Evolutionary conservation across 30 jellyfish, hydroid and myxozoan genomes (phyloP), one percentile per base, ranked within the genome.

Genomic region (Hydractinia symbiolongicarpus): DNA sequence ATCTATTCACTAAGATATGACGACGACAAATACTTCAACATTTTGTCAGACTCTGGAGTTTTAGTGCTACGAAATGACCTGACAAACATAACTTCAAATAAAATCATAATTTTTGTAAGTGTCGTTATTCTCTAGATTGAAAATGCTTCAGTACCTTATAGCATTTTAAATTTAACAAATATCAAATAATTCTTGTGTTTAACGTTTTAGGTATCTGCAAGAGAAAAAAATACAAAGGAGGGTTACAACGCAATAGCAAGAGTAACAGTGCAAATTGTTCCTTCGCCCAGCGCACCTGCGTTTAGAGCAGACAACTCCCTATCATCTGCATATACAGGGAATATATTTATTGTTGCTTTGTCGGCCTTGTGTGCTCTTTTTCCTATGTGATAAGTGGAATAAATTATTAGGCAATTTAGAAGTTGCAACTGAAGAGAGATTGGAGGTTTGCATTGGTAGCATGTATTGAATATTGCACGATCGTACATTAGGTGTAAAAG

Each of bases 11-110:
- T 21, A 10, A 61, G 30, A n/a, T 44, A 64, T 40, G 84, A 76
- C 8, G 76, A 76, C 7, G 30, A 50, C 81, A 54, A 76, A 50
- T 66, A 55, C 17, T 77, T 77, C 60, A 79, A 77, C 9, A 61
- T 77, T 58, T 55, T 57, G 21, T 55, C 85, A 55, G 82, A 77
- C 5, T 21, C 78, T 17, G 85, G 85, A 77, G 60, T 57, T 16
- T 61, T 77, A 51, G 58, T 77, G 50, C 53, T 55, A 49, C 56
- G 60, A n/a, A 30, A 60, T 9, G 54, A 77, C 15, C 15, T 77
- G 81, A 40, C 15, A 61, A 55, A 60, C 54, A 13, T 30, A 21
- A 30, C 10, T 7, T 55, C 17, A 55, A 55, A 77, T 61, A 16
- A 9, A 6, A 54, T 52, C 76, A 77, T 49, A 5, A 54, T 77